Evolutionary conservation across 1,140 invertebrate species (phyloP).

Genomic region (Sycobia sp.): DNA sequence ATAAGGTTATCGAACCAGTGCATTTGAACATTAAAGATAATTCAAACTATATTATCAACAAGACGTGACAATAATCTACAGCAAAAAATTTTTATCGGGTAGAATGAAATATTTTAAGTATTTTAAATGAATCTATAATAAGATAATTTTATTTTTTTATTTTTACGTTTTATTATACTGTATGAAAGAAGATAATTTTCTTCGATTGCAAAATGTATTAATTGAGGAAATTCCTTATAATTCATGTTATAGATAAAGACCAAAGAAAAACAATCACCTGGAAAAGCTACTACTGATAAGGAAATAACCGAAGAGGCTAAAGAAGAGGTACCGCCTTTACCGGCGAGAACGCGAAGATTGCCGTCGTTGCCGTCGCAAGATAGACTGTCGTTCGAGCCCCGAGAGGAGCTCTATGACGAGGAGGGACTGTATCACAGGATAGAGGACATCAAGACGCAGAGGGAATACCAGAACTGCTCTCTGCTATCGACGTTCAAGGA

Average conservation of each 20-base stretch:
- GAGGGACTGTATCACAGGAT: slow-evolving; percentile 56
- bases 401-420: slow-evolving; percentile 46
- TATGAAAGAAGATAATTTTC: not conserved
- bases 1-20: too few species aligned
- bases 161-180: too few species aligned
- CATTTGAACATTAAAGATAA: too few species aligned
- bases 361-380: slow-evolving; percentile 46
- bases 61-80: too few species aligned
- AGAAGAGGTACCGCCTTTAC: slow-evolving; percentile 41
- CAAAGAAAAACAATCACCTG: slow-evolving; percentile 16
- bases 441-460: slow-evolving; percentile 46
- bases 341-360: slow-evolving; percentile 46
- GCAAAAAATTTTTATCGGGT: too few species aligned
- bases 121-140: too few species aligned
- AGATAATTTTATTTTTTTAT: too few species aligned
- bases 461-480: slow-evolving; percentile 47
- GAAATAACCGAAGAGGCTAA: not conserved
- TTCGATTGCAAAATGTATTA: not conserved
- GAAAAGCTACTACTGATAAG: slow-evolving; percentile 7
- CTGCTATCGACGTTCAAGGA: not conserved
- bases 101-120: too few species aligned
- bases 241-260: slow-evolving; percentile 11
- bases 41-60: too few species aligned
- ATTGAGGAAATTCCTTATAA: too few species aligned
- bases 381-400: slow-evolving; percentile 17